These are phyloP conservation scores for Pitangus sulphuratus DNA, from an alignment of 2,797 vertebrate species.

Conservation along the genomic window DNA sequence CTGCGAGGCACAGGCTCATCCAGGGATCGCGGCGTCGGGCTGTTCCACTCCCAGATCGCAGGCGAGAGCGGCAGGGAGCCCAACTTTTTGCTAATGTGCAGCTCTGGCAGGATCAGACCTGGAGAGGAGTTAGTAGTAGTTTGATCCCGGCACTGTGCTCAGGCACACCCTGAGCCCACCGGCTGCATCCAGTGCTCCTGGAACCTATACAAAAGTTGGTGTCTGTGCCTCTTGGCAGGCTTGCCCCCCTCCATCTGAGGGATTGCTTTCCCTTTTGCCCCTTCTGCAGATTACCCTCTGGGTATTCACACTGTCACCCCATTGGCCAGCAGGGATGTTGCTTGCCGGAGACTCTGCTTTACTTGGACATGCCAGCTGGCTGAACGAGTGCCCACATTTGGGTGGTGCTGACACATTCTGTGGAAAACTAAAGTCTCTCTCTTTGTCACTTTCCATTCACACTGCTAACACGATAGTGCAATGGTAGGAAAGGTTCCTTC, in stretches of 20 bases:
- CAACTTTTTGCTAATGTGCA: neutral
- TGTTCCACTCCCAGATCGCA: neutral
- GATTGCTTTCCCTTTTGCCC: neutral
- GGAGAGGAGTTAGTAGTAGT: neutral
- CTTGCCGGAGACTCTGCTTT: neutral
- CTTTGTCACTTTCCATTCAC: neutral
- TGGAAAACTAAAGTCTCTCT: neutral
- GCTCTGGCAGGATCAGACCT: neutral
- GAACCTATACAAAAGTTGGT: neutral
- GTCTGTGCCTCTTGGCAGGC: neutral
- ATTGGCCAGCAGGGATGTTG: neutral
- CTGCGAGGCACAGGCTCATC: neutral
- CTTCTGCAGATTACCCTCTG: neutral
- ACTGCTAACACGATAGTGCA: rapidly evolving
- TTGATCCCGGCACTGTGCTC: neutral
- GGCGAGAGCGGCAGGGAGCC: neutral
- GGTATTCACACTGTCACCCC: neutral
- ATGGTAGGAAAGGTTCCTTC: neutral
- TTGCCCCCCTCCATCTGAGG: neutral
- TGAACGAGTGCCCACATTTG: neutral
- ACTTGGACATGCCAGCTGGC: neutral
- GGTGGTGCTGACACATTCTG: neutral
- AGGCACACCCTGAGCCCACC: rapidly evolving
- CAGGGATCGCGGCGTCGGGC: neutral
- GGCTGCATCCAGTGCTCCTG: neutral